These are phyloP conservation scores for Ladona fulva DNA, from an alignment of 1,140 invertebrate species.

Conservation along the genomic window DNA sequence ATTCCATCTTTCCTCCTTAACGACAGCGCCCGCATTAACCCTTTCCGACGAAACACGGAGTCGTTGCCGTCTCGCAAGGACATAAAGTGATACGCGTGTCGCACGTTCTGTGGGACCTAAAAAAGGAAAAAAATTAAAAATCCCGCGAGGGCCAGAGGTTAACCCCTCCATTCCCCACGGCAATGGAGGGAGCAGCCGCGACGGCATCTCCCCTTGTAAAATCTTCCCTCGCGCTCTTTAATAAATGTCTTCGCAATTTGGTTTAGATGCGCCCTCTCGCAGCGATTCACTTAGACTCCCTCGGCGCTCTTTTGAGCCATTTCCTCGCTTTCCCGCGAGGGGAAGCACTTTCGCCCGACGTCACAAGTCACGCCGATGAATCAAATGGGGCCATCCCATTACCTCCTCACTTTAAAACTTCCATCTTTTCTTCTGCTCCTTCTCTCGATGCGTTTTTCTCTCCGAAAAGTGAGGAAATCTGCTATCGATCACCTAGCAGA, in stretches of 20 bases:
- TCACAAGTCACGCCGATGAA: neutral
- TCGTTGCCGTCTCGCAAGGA: neutral
- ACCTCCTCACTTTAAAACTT: neutral
- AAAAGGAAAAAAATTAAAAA: neutral
- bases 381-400: neutral
- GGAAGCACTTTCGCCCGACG: neutral
- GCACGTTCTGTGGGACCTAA: neutral
- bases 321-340: neutral
- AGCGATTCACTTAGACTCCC: neutral
- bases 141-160: neutral
- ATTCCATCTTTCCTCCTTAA: too few relatives aligned
- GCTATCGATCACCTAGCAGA: too few relatives aligned
- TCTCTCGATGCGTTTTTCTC: too few relatives aligned
- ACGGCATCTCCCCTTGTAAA: neutral
- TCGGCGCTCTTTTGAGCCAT: neutral
- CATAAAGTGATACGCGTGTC: constrained; percentile 11
- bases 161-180: neutral
- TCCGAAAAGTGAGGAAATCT: too few relatives aligned
- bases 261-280: neutral
- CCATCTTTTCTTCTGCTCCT: neutral
- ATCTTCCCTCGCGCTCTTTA: constrained; percentile 4
- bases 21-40: too few relatives aligned
- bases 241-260: constrained; percentile 10
- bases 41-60: too few relatives aligned
- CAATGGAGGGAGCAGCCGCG: too few relatives aligned